phyloP scores from a whole-genome alignment of 2,797 vertebrate genomes.

The Mergus octosetaceus region DNA sequence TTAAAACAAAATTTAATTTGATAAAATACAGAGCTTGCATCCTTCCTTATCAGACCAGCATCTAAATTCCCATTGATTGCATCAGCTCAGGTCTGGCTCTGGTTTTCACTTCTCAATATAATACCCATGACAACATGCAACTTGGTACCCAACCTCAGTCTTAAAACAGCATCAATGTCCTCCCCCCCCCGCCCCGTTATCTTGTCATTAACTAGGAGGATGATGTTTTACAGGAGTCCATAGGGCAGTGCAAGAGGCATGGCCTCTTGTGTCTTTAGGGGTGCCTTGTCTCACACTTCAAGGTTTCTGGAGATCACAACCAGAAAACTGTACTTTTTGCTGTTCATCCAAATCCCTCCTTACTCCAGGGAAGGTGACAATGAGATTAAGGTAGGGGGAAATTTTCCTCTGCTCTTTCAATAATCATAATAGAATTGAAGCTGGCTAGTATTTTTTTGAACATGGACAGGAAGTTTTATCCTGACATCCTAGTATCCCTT shows the following conservation, averaged over 20 bases:
- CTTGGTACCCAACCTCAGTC: not conserved
- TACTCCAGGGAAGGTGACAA: not conserved
- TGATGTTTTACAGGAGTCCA: not conserved
- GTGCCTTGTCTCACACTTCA: not conserved
- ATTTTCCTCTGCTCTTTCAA: not conserved
- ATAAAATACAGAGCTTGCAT: not conserved
- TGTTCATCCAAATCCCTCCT: not conserved
- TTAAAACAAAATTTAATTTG: not conserved
- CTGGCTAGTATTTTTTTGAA: not conserved
- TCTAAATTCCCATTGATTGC: not conserved
- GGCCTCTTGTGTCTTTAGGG: not conserved
- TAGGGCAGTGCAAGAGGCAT: not conserved
- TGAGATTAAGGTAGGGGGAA: not conserved
- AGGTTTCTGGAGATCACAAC: not conserved
- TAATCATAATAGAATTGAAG: not conserved
- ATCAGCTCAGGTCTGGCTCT: not conserved
- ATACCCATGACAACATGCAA: constrained; percentile 33
- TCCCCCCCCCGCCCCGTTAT: not conserved
- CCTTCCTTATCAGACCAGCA: not conserved
- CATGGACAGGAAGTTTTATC: not conserved
- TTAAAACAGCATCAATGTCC: not conserved
- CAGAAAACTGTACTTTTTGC: not conserved
- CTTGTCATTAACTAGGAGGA: not conserved
- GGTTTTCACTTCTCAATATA: not conserved
- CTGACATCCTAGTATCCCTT: not conserved